Evolutionary conservation across 1,140 invertebrate genomes (phyloP), one percentile per base, ranked within the genome.

Genomic region (Caenorhabditis latens): DNA sequence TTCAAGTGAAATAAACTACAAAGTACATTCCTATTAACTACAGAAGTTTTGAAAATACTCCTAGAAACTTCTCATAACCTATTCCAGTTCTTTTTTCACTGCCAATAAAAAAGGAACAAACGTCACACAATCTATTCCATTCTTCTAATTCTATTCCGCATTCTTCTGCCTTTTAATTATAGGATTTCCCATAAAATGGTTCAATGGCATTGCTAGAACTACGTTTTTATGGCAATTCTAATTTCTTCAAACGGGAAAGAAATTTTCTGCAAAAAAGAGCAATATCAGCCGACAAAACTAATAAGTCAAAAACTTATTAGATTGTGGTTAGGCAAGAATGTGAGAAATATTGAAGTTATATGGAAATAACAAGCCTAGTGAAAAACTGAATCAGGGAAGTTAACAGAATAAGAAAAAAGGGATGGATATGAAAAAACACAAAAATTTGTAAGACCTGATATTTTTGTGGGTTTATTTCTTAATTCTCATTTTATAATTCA

Each of bases 181-280:
- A 63, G 24, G 58, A 24, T 24, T 63, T 32, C n/a, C 5, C 58
- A 32, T 63, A n/a, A 58, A 58, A 58, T n/a, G 55, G 50, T 13
- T 53, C 50, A 53, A 19, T 14, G 11, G 0, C 13, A 58, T 19
- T 58, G 55, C 55, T n/a, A 58, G 55, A 19, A 58, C 24, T 24
- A 63, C 21, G 8, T 21, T 63, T 63, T 63, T 32, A 63, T 63
- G n/a, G 58, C 55, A 58, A 58, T 58, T 58, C 19, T n/a, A 58
- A n/a, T 58, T 19, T 6, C 14, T n/a, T 16, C 55, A 50, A 50
- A 9, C 0, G 50, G 14, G 50, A 16, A 50, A 1, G 50, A 50
- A 50, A 50, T 32, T 32, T 32, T 32, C 32, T 32, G 32, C 32
- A 32, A 32, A 32, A n/a, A 32, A 32, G 32, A 32, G 32, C 32